These are phyloP conservation scores for Epinephelus awoara DNA, from an alignment of 2,797 vertebrate species.

Conservation along the genomic window DNA sequence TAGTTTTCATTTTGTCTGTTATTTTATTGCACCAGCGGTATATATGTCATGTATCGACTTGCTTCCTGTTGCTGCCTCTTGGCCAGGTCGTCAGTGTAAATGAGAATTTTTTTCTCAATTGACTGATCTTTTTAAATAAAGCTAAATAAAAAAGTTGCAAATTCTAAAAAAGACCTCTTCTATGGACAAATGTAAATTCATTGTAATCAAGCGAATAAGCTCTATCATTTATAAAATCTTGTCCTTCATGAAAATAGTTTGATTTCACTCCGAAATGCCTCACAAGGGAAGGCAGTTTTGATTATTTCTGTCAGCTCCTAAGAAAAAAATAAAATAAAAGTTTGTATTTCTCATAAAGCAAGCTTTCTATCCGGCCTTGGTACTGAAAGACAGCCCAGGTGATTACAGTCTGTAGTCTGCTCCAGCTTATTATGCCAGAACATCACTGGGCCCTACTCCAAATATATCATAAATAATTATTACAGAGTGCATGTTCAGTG, in stretches of 20 bases:
- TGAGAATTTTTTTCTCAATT: no score
- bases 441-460: constrained; percentile 76
- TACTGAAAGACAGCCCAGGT: constrained; percentile 65
- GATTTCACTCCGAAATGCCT: constrained; percentile 31
- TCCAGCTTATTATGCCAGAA: constrained; percentile 80
- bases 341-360: constrained; percentile 43
- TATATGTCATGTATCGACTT: no score
- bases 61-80: no score
- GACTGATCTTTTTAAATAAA: no score
- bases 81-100: no score
- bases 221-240: constrained; percentile 24
- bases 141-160: no score
- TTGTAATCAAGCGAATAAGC: constrained; percentile 40
- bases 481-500: constrained; percentile 78
- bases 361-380: constrained; percentile 63
- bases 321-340: constrained; percentile 40
- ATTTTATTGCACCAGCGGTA: no score
- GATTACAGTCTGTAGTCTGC: constrained; percentile 72
- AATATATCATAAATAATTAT: constrained; percentile 88
- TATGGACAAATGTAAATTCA: constrained; percentile 21
- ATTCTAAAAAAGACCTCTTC: not conserved
- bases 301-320: constrained; percentile 43
- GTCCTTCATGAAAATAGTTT: constrained; percentile 21
- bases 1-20: no score
- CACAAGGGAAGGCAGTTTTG: constrained; percentile 28